Evolutionary conservation across 2,113 vertebrate genomes (phyloP).

Genomic region (Burhinus bistriatus): DNA sequence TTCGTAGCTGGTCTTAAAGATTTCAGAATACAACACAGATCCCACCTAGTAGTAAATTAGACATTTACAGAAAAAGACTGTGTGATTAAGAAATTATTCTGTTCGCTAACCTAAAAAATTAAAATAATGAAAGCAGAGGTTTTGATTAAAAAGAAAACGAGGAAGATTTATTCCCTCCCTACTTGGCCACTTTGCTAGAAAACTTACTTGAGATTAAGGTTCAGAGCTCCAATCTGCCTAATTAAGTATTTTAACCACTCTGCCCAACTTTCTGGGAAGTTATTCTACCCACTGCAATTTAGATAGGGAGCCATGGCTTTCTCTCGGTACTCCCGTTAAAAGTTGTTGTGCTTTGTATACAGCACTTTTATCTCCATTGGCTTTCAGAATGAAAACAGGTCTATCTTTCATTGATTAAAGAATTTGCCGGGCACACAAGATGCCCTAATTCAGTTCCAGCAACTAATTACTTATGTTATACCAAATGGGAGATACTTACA

Average conservation of each 20-base stretch:
- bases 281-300: neutral
- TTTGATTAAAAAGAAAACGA: neutral
- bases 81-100: neutral
- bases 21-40: neutral
- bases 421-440: neutral
- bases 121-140: neutral
- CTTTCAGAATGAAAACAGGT: neutral
- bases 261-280: neutral
- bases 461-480: neutral
- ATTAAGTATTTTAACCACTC: neutral
- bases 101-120: neutral
- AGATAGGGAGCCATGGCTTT: neutral
- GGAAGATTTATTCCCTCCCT: neutral
- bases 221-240: neutral
- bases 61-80: neutral
- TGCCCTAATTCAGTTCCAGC: neutral
- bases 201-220: neutral
- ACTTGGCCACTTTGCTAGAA: neutral
- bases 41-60: neutral
- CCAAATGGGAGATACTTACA: neutral
- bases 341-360: neutral
- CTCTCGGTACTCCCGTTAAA: neutral
- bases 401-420: neutral
- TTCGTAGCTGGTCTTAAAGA: neutral
- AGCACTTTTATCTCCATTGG: neutral